Percentiles rank a stretch among this genome's conserved stretches.
phyloP scores from a whole-genome alignment of 1,140 invertebrate species.

The Neotoxoptera formosana region DNA sequence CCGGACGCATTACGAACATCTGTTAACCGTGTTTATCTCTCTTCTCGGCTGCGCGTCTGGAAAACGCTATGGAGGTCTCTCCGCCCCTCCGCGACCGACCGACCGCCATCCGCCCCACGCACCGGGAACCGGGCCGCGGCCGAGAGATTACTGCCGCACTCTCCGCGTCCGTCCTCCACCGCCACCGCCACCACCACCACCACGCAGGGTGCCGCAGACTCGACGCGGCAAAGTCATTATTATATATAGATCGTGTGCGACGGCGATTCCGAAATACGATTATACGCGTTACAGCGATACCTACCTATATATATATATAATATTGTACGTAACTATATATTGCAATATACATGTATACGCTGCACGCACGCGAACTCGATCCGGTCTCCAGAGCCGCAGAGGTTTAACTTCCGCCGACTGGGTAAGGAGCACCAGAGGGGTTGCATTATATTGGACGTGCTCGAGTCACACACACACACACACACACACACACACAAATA shows the following conservation, averaged over 20 bases:
- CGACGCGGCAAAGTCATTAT: constrained; percentile 7
- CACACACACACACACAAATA: background rate
- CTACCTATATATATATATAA: background rate
- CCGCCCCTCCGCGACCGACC: no score
- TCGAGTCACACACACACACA: background rate
- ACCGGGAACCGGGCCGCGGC: no score
- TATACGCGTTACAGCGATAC: background rate
- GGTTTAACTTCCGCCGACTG: background rate
- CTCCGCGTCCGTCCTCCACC: no score
- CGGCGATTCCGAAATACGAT: constrained; percentile 42
- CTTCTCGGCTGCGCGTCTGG: background rate
- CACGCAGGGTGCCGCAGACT: background rate
- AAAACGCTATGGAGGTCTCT: background rate
- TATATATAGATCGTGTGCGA: constrained; percentile 18
- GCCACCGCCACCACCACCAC: no score
- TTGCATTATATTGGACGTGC: background rate
- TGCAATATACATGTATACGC: background rate
- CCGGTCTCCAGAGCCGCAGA: constrained; percentile 4
- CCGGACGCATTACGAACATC: constrained; percentile 42
- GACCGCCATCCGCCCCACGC: background rate
- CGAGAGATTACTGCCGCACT: background rate
- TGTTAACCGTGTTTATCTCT: constrained; percentile 20
- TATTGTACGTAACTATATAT: no score
- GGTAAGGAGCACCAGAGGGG: no score
- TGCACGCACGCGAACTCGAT: background rate